phyloP scores from a whole-genome alignment of 2,797 vertebrate species.

The Spinus pinus region DNA sequence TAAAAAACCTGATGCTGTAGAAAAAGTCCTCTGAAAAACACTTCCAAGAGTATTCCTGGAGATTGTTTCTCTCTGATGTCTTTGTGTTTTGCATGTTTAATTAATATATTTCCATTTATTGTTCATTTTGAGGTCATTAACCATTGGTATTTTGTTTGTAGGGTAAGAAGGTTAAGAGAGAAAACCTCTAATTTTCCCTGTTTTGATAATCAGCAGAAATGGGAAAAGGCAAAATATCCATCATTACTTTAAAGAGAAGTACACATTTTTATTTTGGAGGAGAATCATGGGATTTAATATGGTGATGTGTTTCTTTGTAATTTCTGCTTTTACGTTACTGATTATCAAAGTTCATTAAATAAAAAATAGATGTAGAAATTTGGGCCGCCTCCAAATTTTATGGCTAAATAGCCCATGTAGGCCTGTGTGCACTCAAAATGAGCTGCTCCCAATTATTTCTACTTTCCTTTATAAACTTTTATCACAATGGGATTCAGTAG shows the following conservation, averaged over 20 bases:
- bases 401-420: not conserved
- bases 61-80: not conserved
- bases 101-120: not conserved
- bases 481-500: not conserved
- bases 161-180: not conserved
- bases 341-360: not conserved
- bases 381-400: not conserved
- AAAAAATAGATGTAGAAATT: not conserved
- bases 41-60: not conserved
- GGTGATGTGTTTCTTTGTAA: not conserved
- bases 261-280: not conserved
- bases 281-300: fast-evolving
- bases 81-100: not conserved
- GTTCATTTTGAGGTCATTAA: not conserved
- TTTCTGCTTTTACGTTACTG: not conserved
- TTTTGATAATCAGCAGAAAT: not conserved
- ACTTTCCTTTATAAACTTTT: not conserved
- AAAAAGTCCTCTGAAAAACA: not conserved
- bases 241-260: not conserved
- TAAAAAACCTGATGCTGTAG: not conserved
- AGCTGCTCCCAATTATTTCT: not conserved
- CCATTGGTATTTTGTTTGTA: not conserved
- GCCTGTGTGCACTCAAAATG: not conserved
- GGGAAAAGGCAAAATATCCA: not conserved
- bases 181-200: not conserved